Percentiles rank a stretch among this genome's conserved stretches.
phyloP scores from a whole-genome alignment of 2,888 invertebrate genomes.

The Nudaria mundana region DNA sequence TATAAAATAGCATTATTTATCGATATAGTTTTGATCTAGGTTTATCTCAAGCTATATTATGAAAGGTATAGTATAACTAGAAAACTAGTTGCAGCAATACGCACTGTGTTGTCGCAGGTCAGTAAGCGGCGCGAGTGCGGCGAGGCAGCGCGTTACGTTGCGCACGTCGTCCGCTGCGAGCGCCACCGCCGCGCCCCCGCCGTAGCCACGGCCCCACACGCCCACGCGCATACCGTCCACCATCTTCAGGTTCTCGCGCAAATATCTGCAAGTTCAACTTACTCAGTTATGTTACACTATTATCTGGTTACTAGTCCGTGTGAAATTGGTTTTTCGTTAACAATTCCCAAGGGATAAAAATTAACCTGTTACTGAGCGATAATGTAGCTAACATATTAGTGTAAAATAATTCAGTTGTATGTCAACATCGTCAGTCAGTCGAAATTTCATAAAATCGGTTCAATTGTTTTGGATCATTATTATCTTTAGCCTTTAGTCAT shows the following conservation, averaged over 20 bases:
- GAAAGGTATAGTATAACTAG: no score
- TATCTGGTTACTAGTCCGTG: not conserved
- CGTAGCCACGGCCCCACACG: constrained; percentile 93
- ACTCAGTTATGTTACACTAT: not conserved
- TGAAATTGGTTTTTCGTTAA: not conserved
- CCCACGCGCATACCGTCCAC: constrained; percentile 91
- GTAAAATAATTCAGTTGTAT: no score
- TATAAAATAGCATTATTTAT: no score
- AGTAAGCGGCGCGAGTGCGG: constrained; percentile 92
- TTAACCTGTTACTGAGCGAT: no score
- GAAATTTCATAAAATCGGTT: no score
- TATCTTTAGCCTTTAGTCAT: no score
- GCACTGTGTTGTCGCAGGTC: constrained; percentile 90
- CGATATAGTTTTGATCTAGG: no score
- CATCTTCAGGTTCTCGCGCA: constrained; percentile 89
- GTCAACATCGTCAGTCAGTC: no score
- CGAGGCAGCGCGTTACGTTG: constrained; percentile 90
- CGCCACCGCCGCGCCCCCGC: constrained; percentile 92
- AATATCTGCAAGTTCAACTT: constrained; percentile 75
- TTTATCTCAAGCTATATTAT: no score
- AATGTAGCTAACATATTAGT: no score
- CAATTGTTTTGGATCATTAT: no score
- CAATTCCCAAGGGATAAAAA: not conserved
- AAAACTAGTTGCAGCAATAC: no score
- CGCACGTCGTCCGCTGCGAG: constrained; percentile 88